phyloP scores from a whole-genome alignment of 2,797 vertebrate genomes.

The Scyliorhinus canicula region DNA sequence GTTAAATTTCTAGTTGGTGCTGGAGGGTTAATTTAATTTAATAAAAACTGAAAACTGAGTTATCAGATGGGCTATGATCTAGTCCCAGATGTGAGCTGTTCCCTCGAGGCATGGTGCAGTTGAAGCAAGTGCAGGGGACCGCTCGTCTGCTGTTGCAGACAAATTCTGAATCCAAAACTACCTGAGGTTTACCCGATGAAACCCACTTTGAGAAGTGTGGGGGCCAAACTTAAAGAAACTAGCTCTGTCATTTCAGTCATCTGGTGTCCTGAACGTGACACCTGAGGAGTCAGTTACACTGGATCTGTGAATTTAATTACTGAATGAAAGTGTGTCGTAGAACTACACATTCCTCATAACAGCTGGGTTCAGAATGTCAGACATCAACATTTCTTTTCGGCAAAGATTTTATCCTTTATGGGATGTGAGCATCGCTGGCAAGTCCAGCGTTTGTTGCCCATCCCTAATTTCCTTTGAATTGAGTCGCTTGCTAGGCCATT shows the following conservation, averaged over 20 bases:
- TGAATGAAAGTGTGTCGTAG: neutral
- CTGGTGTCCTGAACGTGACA: neutral
- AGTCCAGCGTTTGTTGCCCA: too few species aligned
- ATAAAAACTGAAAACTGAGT: neutral
- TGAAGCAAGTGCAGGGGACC: neutral
- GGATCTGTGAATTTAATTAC: neutral
- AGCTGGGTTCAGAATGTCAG: neutral
- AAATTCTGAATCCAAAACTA: neutral
- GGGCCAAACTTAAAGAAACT: neutral
- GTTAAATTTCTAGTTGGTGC: neutral
- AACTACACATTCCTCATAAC: neutral
- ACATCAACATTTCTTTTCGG: neutral
- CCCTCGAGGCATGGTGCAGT: neutral
- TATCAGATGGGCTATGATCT: neutral
- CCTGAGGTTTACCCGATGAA: neutral
- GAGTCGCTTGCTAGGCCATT: too few species aligned
- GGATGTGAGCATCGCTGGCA: too few species aligned
- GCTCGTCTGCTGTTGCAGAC: neutral
- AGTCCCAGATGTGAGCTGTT: conserved; percentile 3
- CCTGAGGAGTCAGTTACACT: neutral
- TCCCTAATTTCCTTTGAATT: too few species aligned
- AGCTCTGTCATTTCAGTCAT: neutral
- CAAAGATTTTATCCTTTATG: too few species aligned
- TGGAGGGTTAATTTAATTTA: neutral
- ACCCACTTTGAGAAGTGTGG: neutral